Percentiles rank a stretch among this genome's conserved stretches.
Conservation (phyloP, 2,888 invertebrate species). For the Biston betularia region DNA sequence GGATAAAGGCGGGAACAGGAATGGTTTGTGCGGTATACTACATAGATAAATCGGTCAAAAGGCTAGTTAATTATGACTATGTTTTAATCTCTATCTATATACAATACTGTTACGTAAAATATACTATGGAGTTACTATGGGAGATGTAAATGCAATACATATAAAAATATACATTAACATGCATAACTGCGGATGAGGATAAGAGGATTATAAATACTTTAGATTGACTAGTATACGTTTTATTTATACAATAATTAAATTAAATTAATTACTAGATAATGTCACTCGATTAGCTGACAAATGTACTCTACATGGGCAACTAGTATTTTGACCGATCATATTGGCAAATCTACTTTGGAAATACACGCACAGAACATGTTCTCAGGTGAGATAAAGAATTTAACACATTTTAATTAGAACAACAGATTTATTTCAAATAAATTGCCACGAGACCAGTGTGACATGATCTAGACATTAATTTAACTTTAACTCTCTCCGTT, state of each 20-base stretch:
- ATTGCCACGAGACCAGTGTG: slow-evolving; percentile 86
- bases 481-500: slow-evolving; percentile 80
- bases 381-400: slow-evolving; percentile 78
- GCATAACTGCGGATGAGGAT: slow-evolving; percentile 66
- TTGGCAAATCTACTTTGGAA: slow-evolving; percentile 51
- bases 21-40: slow-evolving; percentile 80
- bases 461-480: slow-evolving; percentile 87
- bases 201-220: slow-evolving; percentile 70
- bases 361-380: slow-evolving; percentile 76
- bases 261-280: slow-evolving; percentile 86
- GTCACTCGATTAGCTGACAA: slow-evolving; percentile 79
- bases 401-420: slow-evolving; percentile 79
- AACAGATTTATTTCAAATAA: slow-evolving; percentile 86
- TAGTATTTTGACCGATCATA: slow-evolving; percentile 81
- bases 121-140: slow-evolving; percentile 58
- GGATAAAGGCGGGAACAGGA: slow-evolving; percentile 53
- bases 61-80: slow-evolving; percentile 75
- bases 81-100: slow-evolving; percentile 67
- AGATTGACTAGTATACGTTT: slow-evolving; percentile 81
- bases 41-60: slow-evolving; percentile 84
- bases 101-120: slow-evolving; percentile 64
- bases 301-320: slow-evolving; percentile 60
- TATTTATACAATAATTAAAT: slow-evolving; percentile 72
- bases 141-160: slow-evolving; percentile 58
- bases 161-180: slow-evolving; percentile 56